phyloP scores from a whole-genome alignment of 2,113 vertebrate genomes.

The Psilopsiagon aymara region DNA sequence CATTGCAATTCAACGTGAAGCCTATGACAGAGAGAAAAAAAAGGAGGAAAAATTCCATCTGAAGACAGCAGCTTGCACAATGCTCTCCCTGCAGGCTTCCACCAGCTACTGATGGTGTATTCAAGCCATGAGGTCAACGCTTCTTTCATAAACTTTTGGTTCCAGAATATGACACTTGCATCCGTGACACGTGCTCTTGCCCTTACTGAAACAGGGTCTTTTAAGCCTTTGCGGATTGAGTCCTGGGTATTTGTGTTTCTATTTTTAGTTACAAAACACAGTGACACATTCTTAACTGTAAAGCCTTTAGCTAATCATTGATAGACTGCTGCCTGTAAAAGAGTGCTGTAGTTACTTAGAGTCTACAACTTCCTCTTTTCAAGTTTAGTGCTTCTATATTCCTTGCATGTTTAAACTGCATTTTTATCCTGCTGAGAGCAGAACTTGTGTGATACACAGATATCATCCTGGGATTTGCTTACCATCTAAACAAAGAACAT shows the following conservation, averaged over 20 bases:
- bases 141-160: neutral
- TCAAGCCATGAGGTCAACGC: neutral
- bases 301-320: conserved; percentile 27
- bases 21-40: neutral
- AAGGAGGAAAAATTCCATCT: neutral
- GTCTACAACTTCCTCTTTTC: neutral
- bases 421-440: neutral
- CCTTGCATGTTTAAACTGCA: neutral
- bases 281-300: neutral
- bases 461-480: neutral
- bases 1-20: neutral
- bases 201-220: neutral
- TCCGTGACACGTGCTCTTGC: neutral
- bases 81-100: neutral
- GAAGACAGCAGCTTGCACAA: neutral
- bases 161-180: neutral
- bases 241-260: neutral
- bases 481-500: neutral
- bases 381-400: neutral
- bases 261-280: conserved; percentile 1
- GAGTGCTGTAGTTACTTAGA: neutral
- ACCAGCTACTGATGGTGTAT: neutral
- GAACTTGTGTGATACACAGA: neutral
- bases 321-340: neutral
- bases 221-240: neutral